Percentiles rank a stretch among this genome's conserved stretches.
Conservation (phyloP, 2,113 vertebrate genomes). For the Cavia aperea region DNA sequence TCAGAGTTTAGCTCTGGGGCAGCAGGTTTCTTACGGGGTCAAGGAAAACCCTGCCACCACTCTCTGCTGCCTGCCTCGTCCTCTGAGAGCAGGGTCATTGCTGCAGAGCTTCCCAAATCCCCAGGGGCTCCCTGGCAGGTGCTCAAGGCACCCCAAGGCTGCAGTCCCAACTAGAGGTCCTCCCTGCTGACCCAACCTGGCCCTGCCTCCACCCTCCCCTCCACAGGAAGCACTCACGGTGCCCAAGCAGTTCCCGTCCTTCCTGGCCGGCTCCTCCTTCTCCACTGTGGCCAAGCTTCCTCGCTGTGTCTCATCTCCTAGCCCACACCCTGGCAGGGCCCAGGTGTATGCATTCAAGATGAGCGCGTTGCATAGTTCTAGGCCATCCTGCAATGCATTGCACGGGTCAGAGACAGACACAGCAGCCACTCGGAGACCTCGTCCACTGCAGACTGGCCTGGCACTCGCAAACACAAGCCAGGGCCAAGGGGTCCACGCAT, state of each 20-base stretch:
- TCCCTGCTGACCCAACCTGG: neutral
- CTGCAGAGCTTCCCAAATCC: accelerated
- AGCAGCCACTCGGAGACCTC: neutral
- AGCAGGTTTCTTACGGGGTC: neutral
- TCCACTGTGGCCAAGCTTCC: too few species aligned
- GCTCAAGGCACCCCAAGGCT: accelerated
- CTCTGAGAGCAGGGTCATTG: too few species aligned
- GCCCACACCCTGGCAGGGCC: too few species aligned
- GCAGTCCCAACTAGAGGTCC: neutral
- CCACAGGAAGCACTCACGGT: neutral
- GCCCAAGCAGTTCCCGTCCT: neutral
- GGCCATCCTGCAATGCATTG: neutral
- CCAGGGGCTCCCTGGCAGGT: neutral
- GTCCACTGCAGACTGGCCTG: neutral
- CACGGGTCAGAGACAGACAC: accelerated
- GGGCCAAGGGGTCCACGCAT: neutral
- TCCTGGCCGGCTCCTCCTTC: neutral
- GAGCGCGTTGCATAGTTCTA: neutral
- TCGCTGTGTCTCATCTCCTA: too few species aligned
- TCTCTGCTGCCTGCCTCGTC: accelerated
- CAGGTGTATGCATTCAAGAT: neutral
- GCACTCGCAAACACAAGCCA: neutral
- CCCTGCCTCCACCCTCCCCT: neutral
- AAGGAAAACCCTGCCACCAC: neutral
- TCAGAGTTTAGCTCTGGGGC: neutral